Evolutionary conservation across 2,888 invertebrate species (phyloP), one percentile per base, ranked within the genome.

Genomic region (Ethmia dodecea): DNA sequence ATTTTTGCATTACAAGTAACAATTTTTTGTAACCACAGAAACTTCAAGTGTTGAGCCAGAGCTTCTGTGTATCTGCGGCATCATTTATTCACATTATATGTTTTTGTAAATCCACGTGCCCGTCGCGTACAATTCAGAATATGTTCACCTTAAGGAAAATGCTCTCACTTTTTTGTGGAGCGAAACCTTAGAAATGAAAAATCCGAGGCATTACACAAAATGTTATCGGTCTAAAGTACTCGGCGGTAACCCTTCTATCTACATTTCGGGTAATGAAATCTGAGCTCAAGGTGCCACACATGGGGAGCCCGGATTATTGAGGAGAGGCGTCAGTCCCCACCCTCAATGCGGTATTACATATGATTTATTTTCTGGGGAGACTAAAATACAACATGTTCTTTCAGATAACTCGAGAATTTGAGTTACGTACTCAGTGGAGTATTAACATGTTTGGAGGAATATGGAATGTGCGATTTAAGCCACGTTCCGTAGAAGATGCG

Each of bases 261-360:
- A 28, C 32, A 32, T 37, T 37, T 30, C 47, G 50, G 47, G 55
- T 64, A 64, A 65, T 66, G 63, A 65, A 69, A 70, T 64, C 60
- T 52, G 52, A 57, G 56, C 49, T 43, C 48, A 49, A 37, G 37
- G 32, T 28, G 13, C 20, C 18, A 16, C 30, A 14, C 26, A 25
- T 20, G 37, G 43, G 35, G 54, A 53, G 47, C 47, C 14, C 36
- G 47, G 52, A 51, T 53, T 56, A 53, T 56, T 47, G 53, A 52
- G 45, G 40, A 44, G 44, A 49, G 52, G 56, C 55, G 55, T 61
- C 11, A 10, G 11, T 52, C 47, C 47, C 42, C 59, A 49, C 60
- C 58, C 63, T 59, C 52, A 48, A 47, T 55, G 52, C 28, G 54
- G 55, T 55, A 58, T 63, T 59, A 66, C 60, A 54, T 60, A 60